phyloP scores from a whole-genome alignment of 2,888 invertebrate genomes.

The Cryptocheilus praepositus region DNA sequence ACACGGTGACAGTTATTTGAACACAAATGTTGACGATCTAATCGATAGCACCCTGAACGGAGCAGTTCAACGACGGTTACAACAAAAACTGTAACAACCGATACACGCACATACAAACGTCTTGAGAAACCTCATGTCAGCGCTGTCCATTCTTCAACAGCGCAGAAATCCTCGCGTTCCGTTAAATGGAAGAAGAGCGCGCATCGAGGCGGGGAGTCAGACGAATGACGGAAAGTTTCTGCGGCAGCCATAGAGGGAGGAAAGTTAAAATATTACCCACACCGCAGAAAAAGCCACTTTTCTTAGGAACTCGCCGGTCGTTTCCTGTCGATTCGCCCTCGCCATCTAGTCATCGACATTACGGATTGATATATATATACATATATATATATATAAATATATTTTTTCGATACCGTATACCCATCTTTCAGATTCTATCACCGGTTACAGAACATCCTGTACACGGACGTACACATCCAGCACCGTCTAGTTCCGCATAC shows the following conservation, averaged over 20 bases:
- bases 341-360: not conserved
- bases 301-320: conserved; percentile 40
- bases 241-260: conserved; percentile 50
- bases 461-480: conserved; percentile 16
- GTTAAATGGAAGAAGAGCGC: not conserved
- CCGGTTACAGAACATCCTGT: no score
- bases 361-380: no score
- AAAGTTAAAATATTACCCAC: conserved; percentile 66
- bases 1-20: no score
- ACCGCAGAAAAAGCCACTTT: conserved; percentile 59
- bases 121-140: not conserved
- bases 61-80: no score
- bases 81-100: no score
- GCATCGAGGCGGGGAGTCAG: not conserved
- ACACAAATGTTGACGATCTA: no score
- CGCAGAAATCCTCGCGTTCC: not conserved
- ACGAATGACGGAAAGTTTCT: conserved; percentile 60
- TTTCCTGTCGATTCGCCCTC: not conserved
- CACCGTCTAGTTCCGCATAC: conserved; percentile 15
- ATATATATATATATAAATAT: no score
- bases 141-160: not conserved
- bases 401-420: no score
- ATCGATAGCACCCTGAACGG: no score
- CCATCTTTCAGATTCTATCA: no score
- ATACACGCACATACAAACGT: no score